These are phyloP conservation scores for Potamarius usumacintae DNA, from an alignment of 2,113 vertebrate species.

Conservation along the genomic window DNA sequence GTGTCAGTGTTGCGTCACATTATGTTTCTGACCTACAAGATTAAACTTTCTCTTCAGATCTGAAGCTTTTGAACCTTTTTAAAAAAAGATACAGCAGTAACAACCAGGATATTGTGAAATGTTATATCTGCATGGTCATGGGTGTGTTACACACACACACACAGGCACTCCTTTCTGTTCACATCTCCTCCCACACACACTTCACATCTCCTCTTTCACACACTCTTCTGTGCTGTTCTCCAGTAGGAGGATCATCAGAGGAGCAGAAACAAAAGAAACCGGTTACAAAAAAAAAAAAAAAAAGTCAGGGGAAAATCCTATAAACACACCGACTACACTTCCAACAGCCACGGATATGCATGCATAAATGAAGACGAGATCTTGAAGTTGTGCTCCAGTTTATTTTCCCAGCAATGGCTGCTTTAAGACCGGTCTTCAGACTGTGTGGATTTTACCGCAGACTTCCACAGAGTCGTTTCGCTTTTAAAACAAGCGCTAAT, in stretches of 20 bases:
- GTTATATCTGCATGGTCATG: background rate
- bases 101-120: background rate
- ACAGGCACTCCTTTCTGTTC: background rate
- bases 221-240: background rate
- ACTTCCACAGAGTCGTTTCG: background rate
- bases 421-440: background rate
- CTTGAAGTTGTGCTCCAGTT: constrained; percentile 4
- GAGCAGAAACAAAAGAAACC: constrained; percentile 1
- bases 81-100: background rate
- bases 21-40: background rate
- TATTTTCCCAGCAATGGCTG: background rate
- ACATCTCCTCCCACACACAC: background rate
- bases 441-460: constrained; percentile 20
- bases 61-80: background rate
- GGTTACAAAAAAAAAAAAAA: background rate
- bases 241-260: background rate
- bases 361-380: background rate
- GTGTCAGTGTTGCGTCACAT: too few relatives aligned
- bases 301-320: background rate
- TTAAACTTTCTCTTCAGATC: too few relatives aligned
- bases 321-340: background rate
- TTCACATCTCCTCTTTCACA: background rate
- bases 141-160: background rate
- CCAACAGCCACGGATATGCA: too few relatives aligned
- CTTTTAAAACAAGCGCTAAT: background rate